These are phyloP conservation scores for Pachycephala philippinensis DNA, from an alignment of 2,113 vertebrate genomes.

Conservation along the genomic window DNA sequence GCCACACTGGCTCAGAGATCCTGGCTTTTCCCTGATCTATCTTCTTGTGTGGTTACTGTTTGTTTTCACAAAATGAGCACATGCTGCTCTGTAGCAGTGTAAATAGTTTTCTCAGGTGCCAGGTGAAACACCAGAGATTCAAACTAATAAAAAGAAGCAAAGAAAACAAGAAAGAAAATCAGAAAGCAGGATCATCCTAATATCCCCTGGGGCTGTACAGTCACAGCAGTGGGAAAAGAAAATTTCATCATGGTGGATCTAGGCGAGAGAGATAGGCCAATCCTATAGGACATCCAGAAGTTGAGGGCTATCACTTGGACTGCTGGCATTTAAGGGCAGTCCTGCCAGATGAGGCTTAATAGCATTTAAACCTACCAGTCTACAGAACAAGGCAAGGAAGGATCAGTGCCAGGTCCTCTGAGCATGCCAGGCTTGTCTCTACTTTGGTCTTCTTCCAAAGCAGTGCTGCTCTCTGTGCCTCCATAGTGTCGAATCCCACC, in stretches of 20 bases:
- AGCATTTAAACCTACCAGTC: background rate
- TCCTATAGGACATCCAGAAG: background rate
- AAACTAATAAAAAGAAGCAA: background rate
- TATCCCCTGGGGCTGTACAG: background rate
- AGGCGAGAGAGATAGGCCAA: background rate
- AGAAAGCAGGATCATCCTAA: background rate
- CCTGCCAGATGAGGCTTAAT: background rate
- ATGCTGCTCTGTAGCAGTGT: background rate
- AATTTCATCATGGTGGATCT: background rate
- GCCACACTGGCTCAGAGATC: background rate
- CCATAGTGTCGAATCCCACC: background rate
- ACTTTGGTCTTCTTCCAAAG: background rate
- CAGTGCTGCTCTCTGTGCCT: background rate
- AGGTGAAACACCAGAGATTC: background rate
- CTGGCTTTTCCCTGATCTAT: background rate
- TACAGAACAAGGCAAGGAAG: background rate
- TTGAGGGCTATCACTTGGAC: background rate
- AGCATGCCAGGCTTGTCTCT: background rate
- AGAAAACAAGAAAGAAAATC: background rate
- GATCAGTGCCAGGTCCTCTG: background rate
- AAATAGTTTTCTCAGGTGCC: background rate
- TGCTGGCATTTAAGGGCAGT: background rate
- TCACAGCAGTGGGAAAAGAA: background rate
- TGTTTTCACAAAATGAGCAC: background rate
- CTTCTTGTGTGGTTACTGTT: slow-evolving; percentile 1